These are phyloP conservation scores for Ecliptopera silaceata DNA, from an alignment of 2,888 invertebrate species.

Conservation along the genomic window DNA sequence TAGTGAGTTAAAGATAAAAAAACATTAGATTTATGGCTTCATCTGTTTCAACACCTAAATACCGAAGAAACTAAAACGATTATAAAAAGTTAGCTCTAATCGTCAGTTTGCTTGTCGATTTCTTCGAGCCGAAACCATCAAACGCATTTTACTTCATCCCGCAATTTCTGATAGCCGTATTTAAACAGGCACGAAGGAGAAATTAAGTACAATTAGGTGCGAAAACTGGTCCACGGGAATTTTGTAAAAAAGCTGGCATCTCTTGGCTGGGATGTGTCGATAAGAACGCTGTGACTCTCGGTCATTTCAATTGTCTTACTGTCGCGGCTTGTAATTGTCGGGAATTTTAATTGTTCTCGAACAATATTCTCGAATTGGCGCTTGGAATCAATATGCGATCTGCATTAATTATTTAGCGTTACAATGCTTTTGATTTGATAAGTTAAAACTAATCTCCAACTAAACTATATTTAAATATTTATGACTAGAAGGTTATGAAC, in stretches of 20 bases:
- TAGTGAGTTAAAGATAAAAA: not conserved
- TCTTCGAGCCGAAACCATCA: conserved; percentile 25
- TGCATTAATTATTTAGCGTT: not conserved
- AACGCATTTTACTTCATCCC: conserved; percentile 38
- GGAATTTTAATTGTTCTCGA: conserved; percentile 23
- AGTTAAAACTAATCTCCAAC: too few species aligned
- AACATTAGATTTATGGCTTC: conserved; percentile 26
- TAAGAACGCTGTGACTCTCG: conserved; percentile 52
- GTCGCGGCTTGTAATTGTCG: conserved; percentile 35
- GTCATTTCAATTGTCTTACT: conserved; percentile 30
- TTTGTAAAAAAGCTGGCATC: conserved; percentile 66
- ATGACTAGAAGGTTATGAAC: too few species aligned
- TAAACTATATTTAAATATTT: too few species aligned
- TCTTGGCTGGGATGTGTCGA: conserved; percentile 64
- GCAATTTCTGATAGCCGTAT: conserved; percentile 64
- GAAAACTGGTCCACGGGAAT: conserved; percentile 69
- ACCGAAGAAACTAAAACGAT: conserved; percentile 9
- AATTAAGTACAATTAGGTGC: conserved; percentile 78
- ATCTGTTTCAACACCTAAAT: conserved; percentile 20
- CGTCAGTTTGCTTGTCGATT: conserved; percentile 31
- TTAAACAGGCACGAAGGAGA: conserved; percentile 74
- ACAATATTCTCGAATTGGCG: conserved; percentile 9
- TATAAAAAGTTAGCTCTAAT: conserved; percentile 22
- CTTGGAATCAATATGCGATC: not conserved
- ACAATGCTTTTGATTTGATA: not conserved